These are phyloP conservation scores for Psix sp. DNA, from an alignment of 1,140 invertebrate species.

Conservation along the genomic window DNA sequence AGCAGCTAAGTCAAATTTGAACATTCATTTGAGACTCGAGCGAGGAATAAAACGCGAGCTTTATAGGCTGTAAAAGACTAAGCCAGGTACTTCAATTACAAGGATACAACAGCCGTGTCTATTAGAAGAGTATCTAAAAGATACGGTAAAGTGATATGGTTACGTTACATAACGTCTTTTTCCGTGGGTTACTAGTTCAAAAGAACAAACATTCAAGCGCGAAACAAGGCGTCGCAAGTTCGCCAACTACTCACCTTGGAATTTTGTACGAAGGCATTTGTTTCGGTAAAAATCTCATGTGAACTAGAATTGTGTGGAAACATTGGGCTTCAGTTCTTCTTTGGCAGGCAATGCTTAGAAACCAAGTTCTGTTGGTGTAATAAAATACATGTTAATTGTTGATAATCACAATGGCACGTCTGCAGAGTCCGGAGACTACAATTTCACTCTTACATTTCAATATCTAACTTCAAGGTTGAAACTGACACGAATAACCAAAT, in stretches of 20 bases:
- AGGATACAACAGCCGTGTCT: slow-evolving; percentile 15
- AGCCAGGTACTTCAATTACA: slow-evolving; percentile 30
- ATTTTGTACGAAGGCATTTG: slow-evolving; percentile 81
- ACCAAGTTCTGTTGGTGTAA: slow-evolving; percentile 76
- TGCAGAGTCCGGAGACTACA: background rate
- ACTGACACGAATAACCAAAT: too few relatives aligned
- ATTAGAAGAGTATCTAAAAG: slow-evolving; percentile 7
- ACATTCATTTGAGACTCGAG: too few relatives aligned
- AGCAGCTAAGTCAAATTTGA: too few relatives aligned
- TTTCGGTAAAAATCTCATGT: slow-evolving; percentile 80
- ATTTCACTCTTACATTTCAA: slow-evolving; percentile 27
- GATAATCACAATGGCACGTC: slow-evolving; percentile 37
- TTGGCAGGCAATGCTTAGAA: slow-evolving; percentile 81
- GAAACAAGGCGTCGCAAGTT: too few relatives aligned
- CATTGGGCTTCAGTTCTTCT: slow-evolving; percentile 80
- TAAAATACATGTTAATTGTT: slow-evolving; percentile 56
- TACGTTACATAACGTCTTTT: slow-evolving; percentile 37
- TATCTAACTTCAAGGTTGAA: too few relatives aligned
- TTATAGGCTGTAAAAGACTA: slow-evolving; percentile 34
- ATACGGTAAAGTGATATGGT: slow-evolving; percentile 30
- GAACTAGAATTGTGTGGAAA: slow-evolving; percentile 81
- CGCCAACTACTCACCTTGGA: slow-evolving; percentile 77
- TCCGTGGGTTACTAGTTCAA: too few relatives aligned
- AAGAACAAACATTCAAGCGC: too few relatives aligned
- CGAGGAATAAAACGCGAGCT: slow-evolving; percentile 16